Conservation (phyloP, 2,797 vertebrate genomes). For the Lacerta bilineata region DNA sequence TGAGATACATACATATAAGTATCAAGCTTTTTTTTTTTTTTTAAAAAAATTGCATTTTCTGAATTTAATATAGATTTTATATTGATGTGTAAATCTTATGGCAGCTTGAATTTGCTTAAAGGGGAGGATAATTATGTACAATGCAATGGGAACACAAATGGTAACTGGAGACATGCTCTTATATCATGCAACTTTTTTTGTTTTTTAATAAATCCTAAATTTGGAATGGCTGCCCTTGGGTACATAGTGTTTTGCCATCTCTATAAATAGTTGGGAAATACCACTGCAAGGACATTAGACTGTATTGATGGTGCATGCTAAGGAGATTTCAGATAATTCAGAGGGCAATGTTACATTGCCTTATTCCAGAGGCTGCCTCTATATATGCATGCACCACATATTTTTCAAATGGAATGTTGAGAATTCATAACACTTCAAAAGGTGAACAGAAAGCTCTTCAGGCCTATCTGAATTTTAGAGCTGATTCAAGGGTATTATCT, state of each 20-base stretch:
- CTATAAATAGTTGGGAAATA: conserved; percentile 77
- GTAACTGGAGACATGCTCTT: conserved; percentile 55
- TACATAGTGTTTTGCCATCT: conserved; percentile 61
- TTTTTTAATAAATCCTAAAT: conserved; percentile 26
- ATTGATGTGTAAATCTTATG: conserved; percentile 9
- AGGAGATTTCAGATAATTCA: conserved; percentile 69
- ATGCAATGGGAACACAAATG: conserved; percentile 55
- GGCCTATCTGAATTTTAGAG: not conserved
- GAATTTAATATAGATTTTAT: conserved; percentile 28
- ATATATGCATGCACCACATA: not conserved
- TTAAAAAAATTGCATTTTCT: not conserved
- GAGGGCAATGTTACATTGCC: conserved; percentile 65
- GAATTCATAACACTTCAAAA: conserved; percentile 34
- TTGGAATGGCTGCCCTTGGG: conserved; percentile 50
- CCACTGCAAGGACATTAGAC: conserved; percentile 74
- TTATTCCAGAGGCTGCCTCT: conserved; percentile 36
- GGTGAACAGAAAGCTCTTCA: not conserved
- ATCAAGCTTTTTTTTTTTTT: not conserved
- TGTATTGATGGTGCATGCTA: conserved; percentile 60
- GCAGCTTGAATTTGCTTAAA: conserved; percentile 55
- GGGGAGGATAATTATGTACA: conserved; percentile 60
- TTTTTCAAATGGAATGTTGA: conserved; percentile 48
- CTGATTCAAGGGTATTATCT: conserved; percentile 23
- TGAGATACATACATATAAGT: not conserved
- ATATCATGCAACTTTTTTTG: conserved; percentile 43